These are phyloP conservation scores for Melangyna quadrimaculata DNA, from an alignment of 2,888 invertebrate genomes.

Conservation along the genomic window DNA sequence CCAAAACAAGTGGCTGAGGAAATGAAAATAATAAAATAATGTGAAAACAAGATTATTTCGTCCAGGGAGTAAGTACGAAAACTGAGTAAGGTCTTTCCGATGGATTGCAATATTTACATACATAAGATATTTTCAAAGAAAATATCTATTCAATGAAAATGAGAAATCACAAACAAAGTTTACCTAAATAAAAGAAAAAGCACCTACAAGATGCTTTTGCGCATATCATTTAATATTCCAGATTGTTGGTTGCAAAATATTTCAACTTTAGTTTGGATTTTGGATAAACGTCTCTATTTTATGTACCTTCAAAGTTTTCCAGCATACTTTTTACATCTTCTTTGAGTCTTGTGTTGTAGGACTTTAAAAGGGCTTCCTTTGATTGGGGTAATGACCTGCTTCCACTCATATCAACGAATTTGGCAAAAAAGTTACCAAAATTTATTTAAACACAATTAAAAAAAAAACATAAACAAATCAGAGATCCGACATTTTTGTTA, in stretches of 20 bases:
- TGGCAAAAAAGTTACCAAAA: neutral
- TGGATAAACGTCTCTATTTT: neutral
- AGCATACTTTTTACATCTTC: slow-evolving; percentile 98
- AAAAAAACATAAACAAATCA: neutral
- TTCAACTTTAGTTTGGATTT: neutral
- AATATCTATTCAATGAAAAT: neutral
- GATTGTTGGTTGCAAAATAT: neutral
- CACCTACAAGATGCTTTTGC: neutral
- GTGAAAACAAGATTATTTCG: neutral
- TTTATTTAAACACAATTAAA: neutral
- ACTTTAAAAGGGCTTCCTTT: slow-evolving; percentile 96
- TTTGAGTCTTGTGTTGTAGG: slow-evolving; percentile 95
- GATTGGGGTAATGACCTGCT: slow-evolving; percentile 91
- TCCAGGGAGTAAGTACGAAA: neutral
- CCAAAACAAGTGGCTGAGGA: neutral
- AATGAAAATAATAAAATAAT: neutral
- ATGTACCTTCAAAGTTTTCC: slow-evolving; percentile 96
- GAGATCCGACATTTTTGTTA: neutral
- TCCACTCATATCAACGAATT: slow-evolving; percentile 70
- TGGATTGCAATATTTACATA: neutral
- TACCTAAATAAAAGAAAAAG: neutral
- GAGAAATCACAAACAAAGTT: neutral
- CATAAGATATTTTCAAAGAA: neutral
- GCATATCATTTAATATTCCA: neutral
- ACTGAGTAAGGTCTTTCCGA: neutral